phyloP scores from a whole-genome alignment of 2,888 invertebrate species.

The Leptopilina myrica region DNA sequence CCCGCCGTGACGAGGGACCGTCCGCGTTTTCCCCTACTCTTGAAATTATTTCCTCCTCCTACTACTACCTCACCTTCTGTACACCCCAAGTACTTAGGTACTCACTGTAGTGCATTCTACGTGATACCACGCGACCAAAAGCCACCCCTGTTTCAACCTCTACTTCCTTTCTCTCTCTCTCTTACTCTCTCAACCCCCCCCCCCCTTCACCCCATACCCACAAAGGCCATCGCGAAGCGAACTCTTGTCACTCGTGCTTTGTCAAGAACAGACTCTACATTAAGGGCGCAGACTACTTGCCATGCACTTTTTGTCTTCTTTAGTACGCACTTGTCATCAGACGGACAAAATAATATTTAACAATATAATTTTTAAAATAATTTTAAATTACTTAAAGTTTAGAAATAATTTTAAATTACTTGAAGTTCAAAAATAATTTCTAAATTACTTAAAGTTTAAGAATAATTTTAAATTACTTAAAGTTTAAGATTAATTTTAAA shows the following conservation, averaged over 20 bases:
- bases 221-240: constrained; percentile 12
- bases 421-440: no score
- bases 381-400: no score
- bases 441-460: no score
- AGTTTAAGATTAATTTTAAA: no score
- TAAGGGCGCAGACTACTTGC: constrained; percentile 28
- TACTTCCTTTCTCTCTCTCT: not conserved
- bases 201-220: not conserved
- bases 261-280: constrained; percentile 23
- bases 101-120: constrained; percentile 16
- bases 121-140: constrained; percentile 9
- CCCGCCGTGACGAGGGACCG: constrained; percentile 37
- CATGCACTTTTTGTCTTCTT: not conserved
- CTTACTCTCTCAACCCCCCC: no score
- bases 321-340: constrained; percentile 17
- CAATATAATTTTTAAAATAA: not conserved
- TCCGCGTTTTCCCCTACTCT: constrained; percentile 40
- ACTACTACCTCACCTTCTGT: not conserved
- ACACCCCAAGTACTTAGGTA: constrained; percentile 26
- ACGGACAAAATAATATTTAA: not conserved
- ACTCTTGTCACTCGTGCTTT: constrained; percentile 34
- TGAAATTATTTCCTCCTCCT: constrained; percentile 3
- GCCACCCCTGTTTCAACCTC: constrained; percentile 1
- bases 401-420: no score
- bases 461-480: no score